Conservation (phyloP, 2,797 vertebrate species). For the Falco concolor region DNA sequence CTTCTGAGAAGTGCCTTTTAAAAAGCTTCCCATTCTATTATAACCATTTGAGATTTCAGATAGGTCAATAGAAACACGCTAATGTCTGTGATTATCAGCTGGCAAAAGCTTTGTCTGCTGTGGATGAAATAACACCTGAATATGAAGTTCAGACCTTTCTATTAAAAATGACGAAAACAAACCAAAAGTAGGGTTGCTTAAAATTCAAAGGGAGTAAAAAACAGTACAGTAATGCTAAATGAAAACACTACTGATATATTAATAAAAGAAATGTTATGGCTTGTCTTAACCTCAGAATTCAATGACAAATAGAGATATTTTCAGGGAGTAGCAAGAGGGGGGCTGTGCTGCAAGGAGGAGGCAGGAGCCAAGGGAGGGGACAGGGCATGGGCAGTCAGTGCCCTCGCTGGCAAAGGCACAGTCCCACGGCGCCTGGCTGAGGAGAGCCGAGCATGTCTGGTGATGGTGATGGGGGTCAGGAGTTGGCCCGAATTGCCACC, state of each 20-base stretch:
- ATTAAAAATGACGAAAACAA: background rate
- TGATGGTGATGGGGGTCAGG: background rate
- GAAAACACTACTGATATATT: background rate
- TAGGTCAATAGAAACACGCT: background rate
- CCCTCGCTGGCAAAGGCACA: too few species aligned
- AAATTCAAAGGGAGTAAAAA: background rate
- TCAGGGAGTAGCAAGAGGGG: background rate
- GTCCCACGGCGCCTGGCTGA: background rate
- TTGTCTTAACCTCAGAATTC: background rate
- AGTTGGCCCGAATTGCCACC: too few species aligned
- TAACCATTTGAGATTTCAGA: background rate
- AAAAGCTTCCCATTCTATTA: background rate
- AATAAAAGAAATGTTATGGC: background rate
- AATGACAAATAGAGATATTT: background rate
- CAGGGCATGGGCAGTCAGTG: background rate
- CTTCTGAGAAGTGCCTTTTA: background rate
- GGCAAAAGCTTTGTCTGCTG: background rate
- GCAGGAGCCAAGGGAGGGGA: fast-evolving
- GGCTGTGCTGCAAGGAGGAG: fast-evolving
- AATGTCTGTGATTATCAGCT: background rate
- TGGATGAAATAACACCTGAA: background rate
- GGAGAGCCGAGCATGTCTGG: fast-evolving
- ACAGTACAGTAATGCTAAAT: background rate
- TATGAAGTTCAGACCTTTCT: background rate
- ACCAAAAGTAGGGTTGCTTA: background rate